Conservation (phyloP, 2,113 vertebrate species). For the Gymnobelideus leadbeateri region DNA sequence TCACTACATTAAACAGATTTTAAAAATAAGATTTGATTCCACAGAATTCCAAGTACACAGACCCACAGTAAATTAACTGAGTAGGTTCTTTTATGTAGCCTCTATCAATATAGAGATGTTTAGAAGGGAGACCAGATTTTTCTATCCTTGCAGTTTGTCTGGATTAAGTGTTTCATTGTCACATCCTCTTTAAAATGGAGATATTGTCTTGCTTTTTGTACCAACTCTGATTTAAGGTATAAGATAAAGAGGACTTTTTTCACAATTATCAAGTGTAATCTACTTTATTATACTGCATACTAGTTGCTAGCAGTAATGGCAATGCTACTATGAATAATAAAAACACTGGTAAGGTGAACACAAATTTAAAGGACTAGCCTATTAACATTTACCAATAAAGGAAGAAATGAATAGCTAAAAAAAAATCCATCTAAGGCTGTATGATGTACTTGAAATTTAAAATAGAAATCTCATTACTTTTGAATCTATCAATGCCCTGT, state of each 20-base stretch:
- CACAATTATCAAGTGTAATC: not conserved
- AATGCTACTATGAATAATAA: not conserved
- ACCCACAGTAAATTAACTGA: constrained; percentile 29
- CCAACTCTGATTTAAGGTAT: not conserved
- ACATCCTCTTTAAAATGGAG: not conserved
- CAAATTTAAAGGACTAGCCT: constrained; percentile 30
- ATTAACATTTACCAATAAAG: constrained; percentile 48
- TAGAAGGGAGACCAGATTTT: not conserved
- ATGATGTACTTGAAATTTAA: not conserved
- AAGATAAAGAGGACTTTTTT: not conserved
- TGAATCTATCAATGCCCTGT: constrained; percentile 30
- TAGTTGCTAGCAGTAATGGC: not conserved
- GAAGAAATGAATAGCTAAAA: constrained; percentile 18
- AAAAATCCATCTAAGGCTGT: not conserved
- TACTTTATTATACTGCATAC: not conserved
- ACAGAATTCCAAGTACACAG: not conserved
- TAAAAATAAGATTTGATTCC: constrained; percentile 42
- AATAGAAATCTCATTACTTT: constrained; percentile 31
- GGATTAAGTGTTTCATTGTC: constrained; percentile 33
- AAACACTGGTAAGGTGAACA: not conserved
- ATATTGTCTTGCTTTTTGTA: not conserved
- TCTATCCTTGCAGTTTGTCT: constrained; percentile 14
- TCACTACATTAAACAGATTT: constrained; percentile 23
- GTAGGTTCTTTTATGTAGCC: not conserved
- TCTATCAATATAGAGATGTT: constrained; percentile 27